Evolutionary conservation across 2,888 invertebrate genomes (phyloP).

Genomic region (Eilema sororculum): DNA sequence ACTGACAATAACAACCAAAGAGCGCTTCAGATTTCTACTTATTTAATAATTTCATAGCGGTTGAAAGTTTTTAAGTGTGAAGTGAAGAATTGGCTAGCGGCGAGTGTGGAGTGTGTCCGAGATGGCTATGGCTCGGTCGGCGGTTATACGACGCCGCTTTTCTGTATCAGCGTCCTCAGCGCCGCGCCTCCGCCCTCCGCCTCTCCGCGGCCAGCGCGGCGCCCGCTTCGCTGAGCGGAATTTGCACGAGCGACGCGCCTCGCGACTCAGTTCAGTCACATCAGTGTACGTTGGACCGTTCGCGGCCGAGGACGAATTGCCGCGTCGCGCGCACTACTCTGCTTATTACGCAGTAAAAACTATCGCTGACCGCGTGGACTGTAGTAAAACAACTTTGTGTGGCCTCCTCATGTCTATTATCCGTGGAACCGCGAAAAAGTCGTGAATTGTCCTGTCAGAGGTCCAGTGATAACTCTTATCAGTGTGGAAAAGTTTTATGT

Average conservation of each 20-base stretch:
- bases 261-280: conserved; percentile 64
- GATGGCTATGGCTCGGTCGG: conserved; percentile 48
- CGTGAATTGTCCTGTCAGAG: conserved; percentile 44
- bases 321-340: conserved; percentile 68
- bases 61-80: conserved; percentile 17
- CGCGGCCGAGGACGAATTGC: conserved; percentile 76
- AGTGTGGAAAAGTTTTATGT: conserved; percentile 82
- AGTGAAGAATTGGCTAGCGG: conserved; percentile 46
- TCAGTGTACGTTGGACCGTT: conserved; percentile 83
- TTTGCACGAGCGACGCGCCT: conserved; percentile 79
- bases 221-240: conserved; percentile 74
- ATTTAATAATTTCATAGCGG: neutral
- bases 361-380: conserved; percentile 82
- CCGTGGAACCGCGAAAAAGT: conserved; percentile 41
- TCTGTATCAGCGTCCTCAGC: conserved; percentile 75
- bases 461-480: conserved; percentile 78
- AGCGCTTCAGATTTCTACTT: conserved; percentile 3
- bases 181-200: conserved; percentile 59
- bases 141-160: conserved; percentile 76
- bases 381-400: conserved; percentile 59
- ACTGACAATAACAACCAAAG: neutral
- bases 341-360: conserved; percentile 85
- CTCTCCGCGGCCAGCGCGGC: conserved; percentile 62
- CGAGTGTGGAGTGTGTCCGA: conserved; percentile 66
- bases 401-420: conserved; percentile 43